Conservation (phyloP, 2,113 vertebrate genomes). For the Melanostigma gelatinosum region DNA sequence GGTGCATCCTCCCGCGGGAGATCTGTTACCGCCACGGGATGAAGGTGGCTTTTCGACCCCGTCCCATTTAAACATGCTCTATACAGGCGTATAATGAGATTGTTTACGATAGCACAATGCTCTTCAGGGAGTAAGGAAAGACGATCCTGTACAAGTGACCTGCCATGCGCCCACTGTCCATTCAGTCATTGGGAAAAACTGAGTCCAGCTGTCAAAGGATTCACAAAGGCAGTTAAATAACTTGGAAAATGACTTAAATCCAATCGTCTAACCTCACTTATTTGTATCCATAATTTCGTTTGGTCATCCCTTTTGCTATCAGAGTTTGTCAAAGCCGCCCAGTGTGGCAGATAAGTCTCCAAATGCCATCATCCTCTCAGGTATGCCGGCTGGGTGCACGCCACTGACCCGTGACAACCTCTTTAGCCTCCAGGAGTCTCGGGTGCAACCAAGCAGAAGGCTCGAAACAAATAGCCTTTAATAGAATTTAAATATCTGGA, state of each 20-base stretch:
- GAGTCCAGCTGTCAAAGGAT: no score
- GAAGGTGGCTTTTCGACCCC: no score
- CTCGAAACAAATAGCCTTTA: constrained; percentile 62
- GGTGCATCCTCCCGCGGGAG: no score
- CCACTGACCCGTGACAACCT: constrained; percentile 61
- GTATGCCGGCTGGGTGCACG: constrained; percentile 28
- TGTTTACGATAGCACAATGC: no score
- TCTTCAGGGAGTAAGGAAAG: not conserved
- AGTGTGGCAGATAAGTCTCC: not conserved
- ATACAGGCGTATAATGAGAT: no score
- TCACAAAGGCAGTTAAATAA: not conserved
- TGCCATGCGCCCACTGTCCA: not conserved
- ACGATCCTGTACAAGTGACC: not conserved
- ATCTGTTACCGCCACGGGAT: no score
- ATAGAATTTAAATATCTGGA: constrained; percentile 61
- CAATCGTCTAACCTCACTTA: not conserved
- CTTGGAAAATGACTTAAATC: not conserved
- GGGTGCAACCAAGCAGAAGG: constrained; percentile 61
- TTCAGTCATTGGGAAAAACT: not conserved
- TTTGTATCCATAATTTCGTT: not conserved
- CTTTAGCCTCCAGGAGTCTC: constrained; percentile 54
- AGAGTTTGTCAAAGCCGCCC: not conserved
- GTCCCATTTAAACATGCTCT: no score
- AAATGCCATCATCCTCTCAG: constrained; percentile 31
- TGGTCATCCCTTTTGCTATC: not conserved